Percentiles rank a stretch among this genome's conserved stretches.
phyloP scores from a whole-genome alignment of 2,888 invertebrate species.

The Callyntrura guangdongensis region DNA sequence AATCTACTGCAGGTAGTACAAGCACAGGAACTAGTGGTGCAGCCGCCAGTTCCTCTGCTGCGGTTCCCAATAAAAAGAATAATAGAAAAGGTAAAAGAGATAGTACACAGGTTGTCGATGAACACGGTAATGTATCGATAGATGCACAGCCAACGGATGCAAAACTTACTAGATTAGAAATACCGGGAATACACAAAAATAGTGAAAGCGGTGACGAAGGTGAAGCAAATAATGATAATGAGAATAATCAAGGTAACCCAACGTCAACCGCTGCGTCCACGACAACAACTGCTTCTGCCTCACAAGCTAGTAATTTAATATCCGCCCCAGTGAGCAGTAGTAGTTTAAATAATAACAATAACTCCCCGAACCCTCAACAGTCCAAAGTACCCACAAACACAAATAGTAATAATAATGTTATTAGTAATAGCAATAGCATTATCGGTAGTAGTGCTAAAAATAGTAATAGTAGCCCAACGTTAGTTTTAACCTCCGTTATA shows the following conservation, averaged over 20 bases:
- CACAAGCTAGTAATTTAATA: conserved; percentile 14
- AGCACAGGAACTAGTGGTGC: background rate
- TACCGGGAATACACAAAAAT: conserved; percentile 60
- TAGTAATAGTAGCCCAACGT: conserved; percentile 39
- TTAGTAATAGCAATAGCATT: conserved; percentile 43
- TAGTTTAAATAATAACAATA: conserved; percentile 59
- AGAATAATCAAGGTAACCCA: conserved; percentile 5
- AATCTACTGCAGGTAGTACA: conserved; percentile 52
- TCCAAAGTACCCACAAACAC: conserved; percentile 36
- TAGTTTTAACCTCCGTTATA: conserved; percentile 29
- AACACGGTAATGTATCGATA: conserved; percentile 84
- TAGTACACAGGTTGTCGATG: conserved; percentile 76
- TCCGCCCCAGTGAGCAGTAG: conserved; percentile 37
- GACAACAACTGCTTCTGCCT: conserved; percentile 14
- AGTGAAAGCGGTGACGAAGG: conserved; percentile 67
- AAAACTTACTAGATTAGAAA: conserved; percentile 69
- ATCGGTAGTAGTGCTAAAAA: conserved; percentile 29
- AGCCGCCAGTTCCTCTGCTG: background rate
- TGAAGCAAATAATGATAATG: conserved; percentile 49
- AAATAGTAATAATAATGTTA: conserved; percentile 48
- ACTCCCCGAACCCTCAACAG: conserved; percentile 16
- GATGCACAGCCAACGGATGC: conserved; percentile 82
- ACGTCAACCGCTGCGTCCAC: background rate
- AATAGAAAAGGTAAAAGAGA: conserved; percentile 64
- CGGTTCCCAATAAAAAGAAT: conserved; percentile 54